Percentiles rank a stretch among this genome's conserved stretches.
Evolutionary conservation across 2,888 invertebrate species (phyloP).

Genomic region (Julus scanicus): DNA sequence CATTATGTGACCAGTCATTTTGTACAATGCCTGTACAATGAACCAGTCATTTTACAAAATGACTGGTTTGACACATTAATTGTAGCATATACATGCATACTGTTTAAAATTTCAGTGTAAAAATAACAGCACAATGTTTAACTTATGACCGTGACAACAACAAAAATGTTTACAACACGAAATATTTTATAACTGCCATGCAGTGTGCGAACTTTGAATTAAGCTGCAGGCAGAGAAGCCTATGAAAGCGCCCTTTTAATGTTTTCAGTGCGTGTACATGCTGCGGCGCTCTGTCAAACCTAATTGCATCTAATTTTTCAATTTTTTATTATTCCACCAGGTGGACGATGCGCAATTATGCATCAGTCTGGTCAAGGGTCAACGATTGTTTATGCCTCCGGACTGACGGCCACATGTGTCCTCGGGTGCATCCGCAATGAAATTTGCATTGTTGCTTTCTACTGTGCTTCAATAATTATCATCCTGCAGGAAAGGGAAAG

Average conservation of each 20-base stretch:
- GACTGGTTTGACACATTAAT: no score
- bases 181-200: no score
- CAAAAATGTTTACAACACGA: no score
- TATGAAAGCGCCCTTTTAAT: not conserved
- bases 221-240: not conserved
- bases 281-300: not conserved
- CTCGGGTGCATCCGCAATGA: constrained; percentile 12
- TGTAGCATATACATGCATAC: no score
- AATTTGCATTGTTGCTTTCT: constrained; percentile 31
- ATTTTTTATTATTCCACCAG: not conserved
- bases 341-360: not conserved
- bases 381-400: constrained; percentile 7
- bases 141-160: no score
- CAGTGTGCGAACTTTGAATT: no score
- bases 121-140: no score
- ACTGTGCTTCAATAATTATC: constrained; percentile 2
- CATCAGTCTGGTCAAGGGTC: constrained; percentile 9
- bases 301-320: not conserved
- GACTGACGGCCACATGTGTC: constrained; percentile 6
- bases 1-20: no score
- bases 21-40: no score
- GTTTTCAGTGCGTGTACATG: not conserved
- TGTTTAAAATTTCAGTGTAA: no score
- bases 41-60: no score
- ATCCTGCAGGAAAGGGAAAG: constrained; percentile 21